Base-by-base conservation (phyloP, 2,888 invertebrate genomes). In the Drosophila quinaria region DNA sequence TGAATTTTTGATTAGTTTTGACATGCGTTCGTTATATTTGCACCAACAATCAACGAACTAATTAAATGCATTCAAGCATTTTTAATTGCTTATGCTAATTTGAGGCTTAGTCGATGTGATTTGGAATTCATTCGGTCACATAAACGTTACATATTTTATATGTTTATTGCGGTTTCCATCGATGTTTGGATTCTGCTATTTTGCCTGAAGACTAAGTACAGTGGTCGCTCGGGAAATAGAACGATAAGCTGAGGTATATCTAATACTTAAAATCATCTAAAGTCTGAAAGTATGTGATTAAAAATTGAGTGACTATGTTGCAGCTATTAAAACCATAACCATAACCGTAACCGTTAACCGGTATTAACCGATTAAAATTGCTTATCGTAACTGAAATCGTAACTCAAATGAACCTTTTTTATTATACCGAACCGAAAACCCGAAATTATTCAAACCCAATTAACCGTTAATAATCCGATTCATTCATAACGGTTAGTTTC, bases 41-140 rank as follows among this genome's bases (percentile, higher is more conserved):
- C 59, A 58, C 62, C 69, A 68, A 71, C 78, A 86, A 88, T 88
- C 72, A 69, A 68, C 74, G 70, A 82, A 70, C 74, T 87, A 87
- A 87, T 87, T 87, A 87, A 87, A 88, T 83, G 80, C 90, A 80
- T 81, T 89, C 88, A 87, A 87, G 87, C 87, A 87, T 89, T 87
- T 87, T 89, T 83, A 79, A 89, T 87, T 88, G 83, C 73, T 80
- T 72, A 66, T 82, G 80, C 80, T 87, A 81, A 86, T 89, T 87
- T 80, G 54, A 29, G 67, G 80, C 60, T 85, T 88, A 76, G 81
- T 44, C 31, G 29, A 41, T 49, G 50, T 29, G 29, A 29, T 29
- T 22, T 51, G 50, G 42, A 22, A 46, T 25, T 25, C 25, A 44
- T 54, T 49, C 42, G 50, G 55, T 42, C 66, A 60, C 51, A 60